These are phyloP conservation scores for Cherax destructor DNA, from an alignment of 1,140 invertebrate species.

Conservation along the genomic window DNA sequence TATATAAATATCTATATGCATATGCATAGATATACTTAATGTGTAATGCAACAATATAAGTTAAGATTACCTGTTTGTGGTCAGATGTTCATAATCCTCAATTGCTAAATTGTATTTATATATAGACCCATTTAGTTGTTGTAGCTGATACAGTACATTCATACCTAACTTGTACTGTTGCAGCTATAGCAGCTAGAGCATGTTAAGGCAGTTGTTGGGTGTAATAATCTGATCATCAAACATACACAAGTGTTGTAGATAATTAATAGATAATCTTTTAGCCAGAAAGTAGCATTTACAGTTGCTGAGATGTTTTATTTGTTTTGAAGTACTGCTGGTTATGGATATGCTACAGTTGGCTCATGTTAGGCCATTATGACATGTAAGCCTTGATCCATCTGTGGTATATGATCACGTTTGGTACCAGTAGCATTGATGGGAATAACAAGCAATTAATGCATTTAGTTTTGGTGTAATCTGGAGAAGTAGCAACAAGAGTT, in stretches of 20 bases:
- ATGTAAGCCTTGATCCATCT: slow-evolving; percentile 54
- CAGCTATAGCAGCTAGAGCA: neutral
- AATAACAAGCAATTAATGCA: slow-evolving; percentile 57
- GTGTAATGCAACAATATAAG: slow-evolving; percentile 7
- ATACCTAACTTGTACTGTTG: neutral
- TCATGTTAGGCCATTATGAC: slow-evolving; percentile 48
- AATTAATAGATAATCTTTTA: slow-evolving; percentile 58
- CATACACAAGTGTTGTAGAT: slow-evolving; percentile 49
- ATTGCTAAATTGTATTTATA: neutral
- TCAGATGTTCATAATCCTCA: slow-evolving; percentile 1
- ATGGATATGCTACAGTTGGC: slow-evolving; percentile 60
- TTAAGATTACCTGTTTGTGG: slow-evolving; percentile 7
- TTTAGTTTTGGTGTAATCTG: slow-evolving; percentile 63
- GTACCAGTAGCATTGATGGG: slow-evolving; percentile 58
- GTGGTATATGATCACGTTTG: slow-evolving; percentile 45
- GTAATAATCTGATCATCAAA: slow-evolving; percentile 17
- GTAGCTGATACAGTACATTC: neutral
- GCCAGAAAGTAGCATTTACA: slow-evolving; percentile 56
- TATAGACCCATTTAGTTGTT: neutral
- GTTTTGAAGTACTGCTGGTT: slow-evolving; percentile 57
- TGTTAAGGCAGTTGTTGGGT: neutral
- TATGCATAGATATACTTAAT: slow-evolving; percentile 13
- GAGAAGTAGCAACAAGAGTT: slow-evolving; percentile 47
- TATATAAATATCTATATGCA: slow-evolving; percentile 19
- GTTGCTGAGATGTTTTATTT: slow-evolving; percentile 55